A percentile compares a stretch with the other conserved stretches of the same genome.
These are phyloP conservation scores for Biston betularia DNA, from an alignment of 2,888 invertebrate species.

Conservation along the genomic window DNA sequence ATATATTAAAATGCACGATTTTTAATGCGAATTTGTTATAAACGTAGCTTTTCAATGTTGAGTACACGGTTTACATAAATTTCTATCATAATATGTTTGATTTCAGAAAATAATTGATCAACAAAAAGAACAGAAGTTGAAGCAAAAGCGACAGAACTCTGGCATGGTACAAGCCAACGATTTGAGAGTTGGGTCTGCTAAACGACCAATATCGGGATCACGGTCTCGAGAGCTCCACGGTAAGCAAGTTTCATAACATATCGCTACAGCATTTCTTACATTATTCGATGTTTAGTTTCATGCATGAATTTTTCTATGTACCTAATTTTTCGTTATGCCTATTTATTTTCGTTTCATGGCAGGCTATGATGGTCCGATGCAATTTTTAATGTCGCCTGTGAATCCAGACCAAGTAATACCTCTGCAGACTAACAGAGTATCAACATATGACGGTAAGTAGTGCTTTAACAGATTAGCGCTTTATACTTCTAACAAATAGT, in stretches of 20 bases:
- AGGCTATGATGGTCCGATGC: conserved; percentile 96
- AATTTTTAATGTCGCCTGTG: conserved; percentile 92
- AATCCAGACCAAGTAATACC: conserved; percentile 92
- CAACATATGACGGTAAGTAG: conserved; percentile 82
- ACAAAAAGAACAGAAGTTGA: conserved; percentile 95
- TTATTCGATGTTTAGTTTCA: conserved; percentile 51
- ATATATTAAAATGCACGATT: conserved; percentile 22
- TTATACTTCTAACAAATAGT: conserved; percentile 12
- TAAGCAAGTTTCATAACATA: conserved; percentile 58
- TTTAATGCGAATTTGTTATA: not conserved
- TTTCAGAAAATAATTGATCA: conserved; percentile 88
- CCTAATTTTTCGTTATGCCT: conserved; percentile 69
- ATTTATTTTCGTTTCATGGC: conserved; percentile 65
- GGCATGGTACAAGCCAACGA: conserved; percentile 96
- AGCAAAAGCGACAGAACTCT: conserved; percentile 93
- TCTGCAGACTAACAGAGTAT: conserved; percentile 83
- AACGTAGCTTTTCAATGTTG: not conserved
- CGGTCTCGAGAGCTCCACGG: conserved; percentile 89
- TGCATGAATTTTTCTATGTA: conserved; percentile 63
- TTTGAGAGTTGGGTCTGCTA: conserved; percentile 89
- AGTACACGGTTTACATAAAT: not conserved
- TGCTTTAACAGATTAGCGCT: conserved; percentile 20
- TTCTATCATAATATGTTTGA: conserved; percentile 23
- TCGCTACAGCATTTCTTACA: conserved; percentile 24
- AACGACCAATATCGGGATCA: conserved; percentile 89